phyloP scores from a whole-genome alignment of 2,797 vertebrate species.

The Molothrus ater region DNA sequence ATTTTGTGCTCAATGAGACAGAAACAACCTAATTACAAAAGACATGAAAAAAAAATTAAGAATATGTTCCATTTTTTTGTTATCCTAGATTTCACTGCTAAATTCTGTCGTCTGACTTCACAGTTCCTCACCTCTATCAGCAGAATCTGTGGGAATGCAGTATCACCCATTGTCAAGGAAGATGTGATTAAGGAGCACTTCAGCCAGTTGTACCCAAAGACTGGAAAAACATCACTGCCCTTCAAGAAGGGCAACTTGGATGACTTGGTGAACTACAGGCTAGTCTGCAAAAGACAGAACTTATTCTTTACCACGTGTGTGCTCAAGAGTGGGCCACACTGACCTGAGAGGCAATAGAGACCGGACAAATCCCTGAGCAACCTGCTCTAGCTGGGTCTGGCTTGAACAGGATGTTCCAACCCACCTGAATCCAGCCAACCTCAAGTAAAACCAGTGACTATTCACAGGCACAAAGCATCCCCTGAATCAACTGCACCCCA shows the following conservation, averaged over 20 bases:
- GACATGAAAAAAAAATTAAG: neutral
- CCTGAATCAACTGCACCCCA: neutral
- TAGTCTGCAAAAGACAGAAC: neutral
- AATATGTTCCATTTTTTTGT: neutral
- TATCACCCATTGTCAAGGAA: neutral
- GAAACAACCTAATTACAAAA: neutral
- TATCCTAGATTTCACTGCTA: neutral
- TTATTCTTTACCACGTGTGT: neutral
- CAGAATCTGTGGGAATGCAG: neutral
- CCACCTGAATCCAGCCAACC: neutral
- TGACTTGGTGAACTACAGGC: neutral
- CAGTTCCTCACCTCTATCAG: neutral
- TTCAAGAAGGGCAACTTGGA: neutral
- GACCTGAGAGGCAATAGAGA: neutral
- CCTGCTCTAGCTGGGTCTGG: neutral
- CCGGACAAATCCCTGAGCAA: neutral
- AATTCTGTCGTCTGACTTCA: neutral
- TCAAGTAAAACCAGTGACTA: neutral
- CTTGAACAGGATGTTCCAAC: neutral
- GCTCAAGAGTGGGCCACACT: neutral
- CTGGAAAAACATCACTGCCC: neutral
- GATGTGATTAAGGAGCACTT: neutral
- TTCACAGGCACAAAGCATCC: neutral
- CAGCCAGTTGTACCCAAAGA: neutral
- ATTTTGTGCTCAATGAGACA: neutral